Base-by-base conservation (phyloP, 2,888 invertebrate genomes). In the Caenorhabditis macrosperma region DNA sequence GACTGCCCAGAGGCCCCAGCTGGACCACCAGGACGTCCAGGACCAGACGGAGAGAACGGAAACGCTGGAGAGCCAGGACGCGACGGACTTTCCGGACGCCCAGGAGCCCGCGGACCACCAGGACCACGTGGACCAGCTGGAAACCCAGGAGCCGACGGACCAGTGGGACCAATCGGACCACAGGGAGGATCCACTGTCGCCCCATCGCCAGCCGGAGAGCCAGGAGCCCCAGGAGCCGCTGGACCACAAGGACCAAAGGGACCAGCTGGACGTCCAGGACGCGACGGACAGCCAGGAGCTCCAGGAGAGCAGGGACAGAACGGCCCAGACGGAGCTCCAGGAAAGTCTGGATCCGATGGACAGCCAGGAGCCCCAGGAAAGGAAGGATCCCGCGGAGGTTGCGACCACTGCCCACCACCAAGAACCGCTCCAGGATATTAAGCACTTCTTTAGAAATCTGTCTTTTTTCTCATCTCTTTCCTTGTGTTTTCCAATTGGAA, bases 11-110 rank as follows among this genome's bases (percentile, higher is more conserved):
- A 84, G 28, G 87, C 86, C 55, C 85, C 83, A 57, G 80, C 84
- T 57, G 89, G 82, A 74, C 86, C 85, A 74, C 79, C 80, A 76
- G 87, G 84, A 80, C 78, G 67, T 50, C 80, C 76, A 59, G 86
- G 86, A 74, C 76, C 80, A 66, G 80, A 79, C 55, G 88, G 88
- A 74, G 81, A 80, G 28, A 79, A 82, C 60, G 89, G 89, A 72
- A 74, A 66, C 38, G 81, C 87, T 9, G 88, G 88, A 80, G 69
- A 72, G 35, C 78, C 87, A 38, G 86, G 86, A 75, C 78, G 78
- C 38, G 67, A 76, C 50, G 85, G 85, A 80, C 75, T 81, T 54
- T 46, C 82, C 17, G 85, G 85, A 81, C 60, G 63, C 22, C 81
- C 79, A 48, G 85, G 84, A 78, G 78, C 80, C 22, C 81, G 77